phyloP scores from a whole-genome alignment of 1,140 invertebrate species.

The Mylabris phalerata region DNA sequence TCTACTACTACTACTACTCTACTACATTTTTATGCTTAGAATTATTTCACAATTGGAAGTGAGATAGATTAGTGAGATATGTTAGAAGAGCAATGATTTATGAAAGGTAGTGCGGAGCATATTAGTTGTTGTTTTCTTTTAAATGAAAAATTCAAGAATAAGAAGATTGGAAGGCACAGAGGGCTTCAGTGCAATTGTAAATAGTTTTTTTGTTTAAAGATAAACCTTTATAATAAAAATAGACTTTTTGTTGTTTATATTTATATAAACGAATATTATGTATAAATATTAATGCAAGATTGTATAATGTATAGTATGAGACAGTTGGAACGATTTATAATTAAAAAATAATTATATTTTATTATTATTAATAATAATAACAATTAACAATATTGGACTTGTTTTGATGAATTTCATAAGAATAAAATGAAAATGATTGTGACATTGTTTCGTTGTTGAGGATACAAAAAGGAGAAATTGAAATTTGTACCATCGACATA shows the following conservation, averaged over 20 bases:
- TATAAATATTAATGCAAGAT: conserved; percentile 31
- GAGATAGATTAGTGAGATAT: no score
- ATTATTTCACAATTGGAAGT: no score
- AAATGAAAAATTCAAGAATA: no score
- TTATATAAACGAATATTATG: conserved; percentile 36
- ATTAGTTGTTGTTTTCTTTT: no score
- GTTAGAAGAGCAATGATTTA: conserved; percentile 36
- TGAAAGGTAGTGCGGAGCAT: conserved; percentile 39
- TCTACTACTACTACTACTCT: no score
- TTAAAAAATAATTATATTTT: no score
- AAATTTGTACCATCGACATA: no score
- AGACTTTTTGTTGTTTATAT: conserved; percentile 36
- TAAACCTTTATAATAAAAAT: conserved; percentile 10
- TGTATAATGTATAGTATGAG: background rate
- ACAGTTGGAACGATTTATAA: background rate
- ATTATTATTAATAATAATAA: no score
- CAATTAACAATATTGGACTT: no score
- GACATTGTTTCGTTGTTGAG: background rate
- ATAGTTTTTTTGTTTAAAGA: conserved; percentile 23
- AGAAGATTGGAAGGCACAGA: conserved; percentile 22
- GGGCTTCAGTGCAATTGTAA: conserved; percentile 42
- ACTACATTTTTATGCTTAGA: no score
- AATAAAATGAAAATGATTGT: background rate
- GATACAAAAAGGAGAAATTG: background rate
- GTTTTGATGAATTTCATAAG: no score